These are phyloP conservation scores for Origma solitaria DNA, from an alignment of 2,113 vertebrate genomes.

Conservation along the genomic window DNA sequence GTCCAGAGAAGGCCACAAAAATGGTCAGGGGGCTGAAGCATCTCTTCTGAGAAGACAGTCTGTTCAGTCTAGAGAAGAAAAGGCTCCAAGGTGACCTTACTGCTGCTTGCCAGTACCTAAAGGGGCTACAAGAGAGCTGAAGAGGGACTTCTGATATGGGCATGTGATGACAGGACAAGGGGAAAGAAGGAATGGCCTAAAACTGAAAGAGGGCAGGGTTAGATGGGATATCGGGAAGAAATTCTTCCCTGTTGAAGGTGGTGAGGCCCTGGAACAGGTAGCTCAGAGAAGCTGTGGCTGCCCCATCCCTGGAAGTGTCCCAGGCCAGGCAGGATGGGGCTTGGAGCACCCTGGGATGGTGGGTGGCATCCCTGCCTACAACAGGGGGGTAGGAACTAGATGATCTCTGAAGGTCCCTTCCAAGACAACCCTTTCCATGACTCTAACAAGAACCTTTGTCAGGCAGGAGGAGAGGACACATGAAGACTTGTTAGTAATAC, in stretches of 20 bases:
- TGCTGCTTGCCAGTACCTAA: neutral
- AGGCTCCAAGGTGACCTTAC: accelerated
- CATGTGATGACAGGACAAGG: accelerated
- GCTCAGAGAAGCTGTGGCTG: neutral
- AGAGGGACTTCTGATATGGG: neutral
- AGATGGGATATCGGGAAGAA: neutral
- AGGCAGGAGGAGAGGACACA: neutral
- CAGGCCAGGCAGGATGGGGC: accelerated
- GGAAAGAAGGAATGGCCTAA: neutral
- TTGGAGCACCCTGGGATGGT: neutral
- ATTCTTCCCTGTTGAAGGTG: neutral
- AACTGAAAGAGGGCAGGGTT: neutral
- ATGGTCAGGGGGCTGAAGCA: neutral
- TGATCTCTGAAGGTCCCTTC: neutral
- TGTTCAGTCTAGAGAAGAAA: neutral
- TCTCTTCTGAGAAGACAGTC: accelerated
- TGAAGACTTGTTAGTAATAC: accelerated
- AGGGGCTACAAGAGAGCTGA: neutral
- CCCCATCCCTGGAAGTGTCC: neutral
- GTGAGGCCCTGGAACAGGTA: neutral
- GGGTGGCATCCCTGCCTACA: neutral
- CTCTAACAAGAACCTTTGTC: neutral
- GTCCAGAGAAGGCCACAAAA: neutral
- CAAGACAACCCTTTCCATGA: neutral
- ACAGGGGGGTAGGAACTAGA: neutral